These are phyloP conservation scores for Papilio gigon DNA, from an alignment of 2,888 invertebrate species.

Conservation along the genomic window DNA sequence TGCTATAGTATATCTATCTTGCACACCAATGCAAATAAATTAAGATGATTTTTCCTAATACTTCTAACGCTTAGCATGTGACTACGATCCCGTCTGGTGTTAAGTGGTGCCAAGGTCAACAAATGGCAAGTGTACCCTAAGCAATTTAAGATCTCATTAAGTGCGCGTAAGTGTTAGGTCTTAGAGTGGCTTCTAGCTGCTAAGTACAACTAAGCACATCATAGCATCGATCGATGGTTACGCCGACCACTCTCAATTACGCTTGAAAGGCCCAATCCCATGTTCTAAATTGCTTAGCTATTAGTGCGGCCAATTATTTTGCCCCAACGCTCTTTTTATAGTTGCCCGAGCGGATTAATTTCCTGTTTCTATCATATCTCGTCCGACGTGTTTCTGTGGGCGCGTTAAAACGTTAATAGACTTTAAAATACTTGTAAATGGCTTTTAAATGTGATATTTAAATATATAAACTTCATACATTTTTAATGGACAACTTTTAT, in stretches of 20 bases:
- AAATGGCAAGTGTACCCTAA: too few species aligned
- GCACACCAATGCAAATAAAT: too few species aligned
- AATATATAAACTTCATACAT: too few species aligned
- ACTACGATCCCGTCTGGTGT: too few species aligned
- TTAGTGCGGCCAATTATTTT: constrained; percentile 36
- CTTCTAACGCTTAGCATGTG: too few species aligned
- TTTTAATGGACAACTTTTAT: too few species aligned
- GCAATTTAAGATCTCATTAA: constrained; percentile 14
- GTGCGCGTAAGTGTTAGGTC: constrained; percentile 13
- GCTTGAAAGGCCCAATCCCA: constrained; percentile 32
- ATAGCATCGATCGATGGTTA: constrained; percentile 12
- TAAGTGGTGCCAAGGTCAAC: too few species aligned
- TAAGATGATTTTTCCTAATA: too few species aligned
- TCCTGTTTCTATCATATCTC: constrained; percentile 25
- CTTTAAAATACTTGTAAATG: neutral
- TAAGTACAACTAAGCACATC: constrained; percentile 20
- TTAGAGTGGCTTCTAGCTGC: constrained; percentile 13
- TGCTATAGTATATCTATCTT: too few species aligned
- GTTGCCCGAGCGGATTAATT: constrained; percentile 8
- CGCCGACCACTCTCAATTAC: constrained; percentile 37
- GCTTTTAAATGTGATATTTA: neutral
- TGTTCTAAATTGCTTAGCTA: constrained; percentile 36
- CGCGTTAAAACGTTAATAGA: constrained; percentile 14
- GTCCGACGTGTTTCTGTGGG: neutral
- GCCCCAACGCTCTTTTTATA: constrained; percentile 29